A percentile compares a stretch with the other conserved stretches of the same genome.
Conservation (phyloP, 2,113 vertebrate species). For the Oryzias woworae region DNA sequence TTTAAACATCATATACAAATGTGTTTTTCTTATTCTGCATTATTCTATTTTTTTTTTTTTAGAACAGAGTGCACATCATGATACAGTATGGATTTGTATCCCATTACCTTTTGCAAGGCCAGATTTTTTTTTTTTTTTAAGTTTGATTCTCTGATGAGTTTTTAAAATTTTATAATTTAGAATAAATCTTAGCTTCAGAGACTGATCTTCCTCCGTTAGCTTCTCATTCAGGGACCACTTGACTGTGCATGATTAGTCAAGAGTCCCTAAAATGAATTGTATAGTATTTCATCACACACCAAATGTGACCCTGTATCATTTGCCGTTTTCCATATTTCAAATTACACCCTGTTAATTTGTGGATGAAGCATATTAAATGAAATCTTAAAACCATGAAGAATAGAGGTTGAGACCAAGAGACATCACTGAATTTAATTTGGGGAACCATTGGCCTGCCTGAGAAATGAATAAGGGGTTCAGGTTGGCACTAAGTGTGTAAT, state of each 20-base stretch:
- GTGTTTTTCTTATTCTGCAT: too few species aligned
- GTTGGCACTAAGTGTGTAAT: constrained; percentile 59
- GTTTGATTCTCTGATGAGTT: too few species aligned
- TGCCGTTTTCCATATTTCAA: constrained; percentile 60
- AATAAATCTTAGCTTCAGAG: too few species aligned
- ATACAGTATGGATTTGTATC: too few species aligned
- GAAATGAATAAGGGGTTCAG: constrained; percentile 60
- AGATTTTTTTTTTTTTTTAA: too few species aligned
- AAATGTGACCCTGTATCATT: constrained; percentile 60
- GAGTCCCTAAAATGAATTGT: constrained; percentile 53
- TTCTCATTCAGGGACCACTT: constrained; percentile 26
- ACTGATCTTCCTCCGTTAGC: too few species aligned
- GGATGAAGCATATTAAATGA: constrained; percentile 70
- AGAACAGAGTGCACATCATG: too few species aligned
- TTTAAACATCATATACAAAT: too few species aligned
- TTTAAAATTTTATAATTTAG: too few species aligned
- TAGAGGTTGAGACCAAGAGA: constrained; percentile 58
- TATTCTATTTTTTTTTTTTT: too few species aligned
- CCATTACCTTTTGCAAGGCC: too few species aligned
- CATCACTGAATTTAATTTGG: constrained; percentile 66
- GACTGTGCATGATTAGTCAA: constrained; percentile 41
- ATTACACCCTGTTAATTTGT: constrained; percentile 70
- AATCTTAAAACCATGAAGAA: constrained; percentile 66
- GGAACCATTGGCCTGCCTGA: constrained; percentile 51
- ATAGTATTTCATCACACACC: constrained; percentile 55